Evolutionary conservation across 2,797 vertebrate genomes (phyloP), one percentile per base, ranked within the genome.

Genomic region (Spheniscus humboldti): DNA sequence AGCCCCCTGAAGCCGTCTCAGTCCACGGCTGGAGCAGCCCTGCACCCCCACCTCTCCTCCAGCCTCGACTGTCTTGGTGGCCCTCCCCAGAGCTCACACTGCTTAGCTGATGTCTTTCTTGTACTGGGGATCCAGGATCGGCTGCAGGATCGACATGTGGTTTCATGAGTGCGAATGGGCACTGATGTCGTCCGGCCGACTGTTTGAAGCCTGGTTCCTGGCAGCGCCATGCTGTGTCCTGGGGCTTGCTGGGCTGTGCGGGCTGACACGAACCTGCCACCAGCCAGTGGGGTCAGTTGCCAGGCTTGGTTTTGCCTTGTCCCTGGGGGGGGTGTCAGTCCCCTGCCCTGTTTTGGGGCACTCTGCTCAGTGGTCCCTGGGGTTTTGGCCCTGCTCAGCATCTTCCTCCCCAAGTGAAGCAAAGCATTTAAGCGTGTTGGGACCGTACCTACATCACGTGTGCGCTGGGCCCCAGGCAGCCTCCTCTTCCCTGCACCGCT

Each of bases 191-290:
- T 62, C 50, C 10, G 7, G 10, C 25, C 3, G 3, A 7, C 41
- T 1, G 0, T 13, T 43, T 31, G 64, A 68, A n/a, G 59, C 11
- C 23, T 1, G 0, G n/a, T 24, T 77, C 52, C 57, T 18, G 9
- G 41, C 50, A 66, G 62, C 39, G 22, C 45, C 0, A 0, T 33
- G 47, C 67, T 13, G 27, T 66, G 62, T 47, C 56, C 56, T 59
- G 31, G 39, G 66, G 43, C 43, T 80, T 0, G 0, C 37, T 33
- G 79, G 52, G 66, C 76, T 33, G 9, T 31, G 75, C 2, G 19
- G 47, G 50, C 31, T 79, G 75, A 19, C 68, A 33, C 2, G 5
- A 41, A 13, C 18, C 30, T 62, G 68, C 48, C 18, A 8, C 45
- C 4, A 15, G 27, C 33, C 59, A 30, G 39, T 0, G 0, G 43